Percentiles rank a stretch among this genome's conserved stretches.
Evolutionary conservation across 2,797 vertebrate species (phyloP).

Genomic region (Sebastes trivittatus): DNA sequence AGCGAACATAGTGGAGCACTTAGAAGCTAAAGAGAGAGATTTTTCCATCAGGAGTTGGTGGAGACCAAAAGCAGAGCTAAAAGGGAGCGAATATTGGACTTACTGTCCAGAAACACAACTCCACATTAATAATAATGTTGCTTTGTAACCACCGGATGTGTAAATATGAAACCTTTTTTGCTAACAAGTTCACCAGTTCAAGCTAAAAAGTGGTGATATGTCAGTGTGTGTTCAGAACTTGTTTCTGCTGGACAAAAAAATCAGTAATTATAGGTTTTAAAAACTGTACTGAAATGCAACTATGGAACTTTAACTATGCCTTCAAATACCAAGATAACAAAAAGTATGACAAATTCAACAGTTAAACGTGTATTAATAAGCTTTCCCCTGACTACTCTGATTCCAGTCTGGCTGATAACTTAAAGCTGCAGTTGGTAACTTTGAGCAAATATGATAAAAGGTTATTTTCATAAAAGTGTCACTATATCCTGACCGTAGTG

Average conservation of each 20-base stretch:
- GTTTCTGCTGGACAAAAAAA: background rate
- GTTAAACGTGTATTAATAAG: background rate
- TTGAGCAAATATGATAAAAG: no score
- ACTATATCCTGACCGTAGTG: no score
- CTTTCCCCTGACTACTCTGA: background rate
- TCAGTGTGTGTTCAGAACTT: background rate
- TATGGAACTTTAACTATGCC: background rate
- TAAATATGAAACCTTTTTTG: background rate
- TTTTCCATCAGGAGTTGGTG: background rate
- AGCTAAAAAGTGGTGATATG: background rate
- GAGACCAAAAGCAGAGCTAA: background rate
- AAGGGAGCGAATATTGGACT: background rate
- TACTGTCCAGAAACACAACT: background rate
- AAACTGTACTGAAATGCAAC: background rate
- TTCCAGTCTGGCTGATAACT: background rate
- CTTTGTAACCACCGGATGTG: background rate
- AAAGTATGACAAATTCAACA: background rate
- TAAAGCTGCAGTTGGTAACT: background rate
- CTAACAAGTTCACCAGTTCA: background rate
- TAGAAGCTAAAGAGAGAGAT: background rate
- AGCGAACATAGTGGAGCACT: background rate
- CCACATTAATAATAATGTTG: background rate
- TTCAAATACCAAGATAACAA: background rate
- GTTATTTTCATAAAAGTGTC: no score
- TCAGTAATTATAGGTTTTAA: background rate